These are phyloP conservation scores for Poeciliopsis paucimaculata DNA, from an alignment of 2,797 vertebrate genomes.

Conservation along the genomic window DNA sequence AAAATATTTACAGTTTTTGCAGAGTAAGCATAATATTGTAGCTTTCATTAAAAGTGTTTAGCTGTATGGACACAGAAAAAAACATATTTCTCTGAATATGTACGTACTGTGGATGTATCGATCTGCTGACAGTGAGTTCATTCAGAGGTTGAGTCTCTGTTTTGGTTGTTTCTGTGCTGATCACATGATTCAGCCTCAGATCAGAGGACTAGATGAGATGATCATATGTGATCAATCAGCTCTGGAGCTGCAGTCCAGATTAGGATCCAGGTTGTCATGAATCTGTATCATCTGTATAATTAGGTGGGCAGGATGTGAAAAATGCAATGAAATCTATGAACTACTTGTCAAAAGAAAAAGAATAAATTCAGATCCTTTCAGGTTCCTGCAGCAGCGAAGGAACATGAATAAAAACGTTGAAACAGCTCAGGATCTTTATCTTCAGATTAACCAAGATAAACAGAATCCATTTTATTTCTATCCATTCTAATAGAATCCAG, in stretches of 20 bases:
- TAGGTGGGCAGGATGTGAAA: neutral
- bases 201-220: slow-evolving; percentile 37
- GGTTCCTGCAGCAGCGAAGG: neutral
- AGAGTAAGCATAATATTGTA: neutral
- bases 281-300: neutral
- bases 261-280: neutral
- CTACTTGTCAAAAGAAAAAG: neutral
- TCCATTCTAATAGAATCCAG: neutral
- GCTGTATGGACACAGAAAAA: neutral
- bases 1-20: no score
- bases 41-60: neutral
- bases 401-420: neutral
- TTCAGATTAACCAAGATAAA: neutral
- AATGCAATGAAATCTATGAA: neutral
- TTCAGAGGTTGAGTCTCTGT: neutral
- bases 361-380: neutral
- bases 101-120: neutral
- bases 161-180: slow-evolving; percentile 1
- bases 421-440: neutral
- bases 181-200: slow-evolving; percentile 13
- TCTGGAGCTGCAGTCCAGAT: slow-evolving; percentile 11
- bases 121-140: fast-evolving
- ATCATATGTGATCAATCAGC: slow-evolving; percentile 46
- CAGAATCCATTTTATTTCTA: neutral
- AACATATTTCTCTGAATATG: neutral